Evolutionary conservation across 64 coral and sea anemone species (phyloP).

Genomic region (Cladopsammia gracilis): DNA sequence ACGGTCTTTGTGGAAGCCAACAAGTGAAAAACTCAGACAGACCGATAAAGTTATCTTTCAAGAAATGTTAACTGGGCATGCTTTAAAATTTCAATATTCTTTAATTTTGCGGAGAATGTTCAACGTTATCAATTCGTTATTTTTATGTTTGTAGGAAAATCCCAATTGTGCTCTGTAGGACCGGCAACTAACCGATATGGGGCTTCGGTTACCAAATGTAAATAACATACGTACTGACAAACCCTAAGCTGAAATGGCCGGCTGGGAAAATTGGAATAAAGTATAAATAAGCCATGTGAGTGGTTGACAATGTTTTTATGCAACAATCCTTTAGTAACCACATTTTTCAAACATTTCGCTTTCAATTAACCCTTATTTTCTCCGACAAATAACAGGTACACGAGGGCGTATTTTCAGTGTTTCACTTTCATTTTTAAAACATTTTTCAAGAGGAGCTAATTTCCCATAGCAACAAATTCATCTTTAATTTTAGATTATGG

Average conservation of each 20-base stretch:
- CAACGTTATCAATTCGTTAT: too few relatives aligned
- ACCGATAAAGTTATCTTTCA: too few relatives aligned
- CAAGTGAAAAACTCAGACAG: too few relatives aligned
- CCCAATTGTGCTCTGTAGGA: too few relatives aligned
- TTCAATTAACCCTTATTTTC: neutral
- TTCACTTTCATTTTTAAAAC: conserved; percentile 28
- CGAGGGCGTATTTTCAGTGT: neutral
- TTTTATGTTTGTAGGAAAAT: too few relatives aligned
- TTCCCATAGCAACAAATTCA: neutral
- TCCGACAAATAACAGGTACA: neutral
- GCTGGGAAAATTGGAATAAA: neutral
- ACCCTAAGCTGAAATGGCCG: neutral
- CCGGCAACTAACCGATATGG: too few relatives aligned
- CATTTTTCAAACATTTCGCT: neutral
- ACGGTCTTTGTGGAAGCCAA: too few relatives aligned
- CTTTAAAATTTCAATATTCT: too few relatives aligned
- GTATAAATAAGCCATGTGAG: neutral
- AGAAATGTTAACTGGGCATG: too few relatives aligned
- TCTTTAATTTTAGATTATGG: neutral
- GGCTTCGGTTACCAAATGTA: neutral
- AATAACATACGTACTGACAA: neutral
- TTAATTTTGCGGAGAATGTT: too few relatives aligned
- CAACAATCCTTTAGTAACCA: neutral
- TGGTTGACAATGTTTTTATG: neutral
- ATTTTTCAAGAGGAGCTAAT: conserved; percentile 4